Evolutionary conservation across 2,888 invertebrate genomes (phyloP).

Genomic region (Lasioglossum villosulum): DNA sequence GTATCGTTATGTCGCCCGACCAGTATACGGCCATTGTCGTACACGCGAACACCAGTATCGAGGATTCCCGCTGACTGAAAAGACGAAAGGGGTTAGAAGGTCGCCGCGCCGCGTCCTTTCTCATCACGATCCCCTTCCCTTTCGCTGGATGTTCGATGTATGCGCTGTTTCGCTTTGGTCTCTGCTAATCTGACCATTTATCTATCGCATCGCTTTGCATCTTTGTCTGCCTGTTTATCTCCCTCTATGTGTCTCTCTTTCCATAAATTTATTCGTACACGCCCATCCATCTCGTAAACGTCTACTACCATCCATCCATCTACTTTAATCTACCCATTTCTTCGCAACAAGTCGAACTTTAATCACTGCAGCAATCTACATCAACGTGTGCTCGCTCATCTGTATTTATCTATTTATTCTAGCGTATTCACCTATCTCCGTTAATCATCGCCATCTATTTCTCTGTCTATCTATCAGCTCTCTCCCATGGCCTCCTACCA

Average conservation of each 20-base stretch:
- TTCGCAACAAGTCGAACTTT: not conserved
- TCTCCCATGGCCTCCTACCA: not conserved
- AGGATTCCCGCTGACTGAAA: constrained; percentile 1
- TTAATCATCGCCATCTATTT: not conserved
- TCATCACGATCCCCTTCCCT: not conserved
- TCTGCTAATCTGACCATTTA: not conserved
- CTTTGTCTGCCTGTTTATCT: not conserved
- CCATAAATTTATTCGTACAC: not conserved
- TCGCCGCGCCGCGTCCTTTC: not conserved
- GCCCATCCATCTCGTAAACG: not conserved
- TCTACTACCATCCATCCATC: not conserved
- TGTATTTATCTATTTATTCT: not conserved
- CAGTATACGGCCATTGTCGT: not conserved
- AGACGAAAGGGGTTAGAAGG: constrained; percentile 1
- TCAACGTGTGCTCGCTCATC: not conserved
- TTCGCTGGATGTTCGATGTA: not conserved
- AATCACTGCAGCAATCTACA: not conserved
- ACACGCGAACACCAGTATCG: not conserved
- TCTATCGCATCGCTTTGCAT: not conserved
- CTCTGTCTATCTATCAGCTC: not conserved
- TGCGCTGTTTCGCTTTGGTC: not conserved
- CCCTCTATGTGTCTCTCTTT: not conserved
- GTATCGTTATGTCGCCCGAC: not conserved
- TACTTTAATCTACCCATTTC: not conserved
- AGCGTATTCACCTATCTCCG: not conserved